Conservation (phyloP, 2,113 vertebrate genomes). For the Vidua chalybeata region DNA sequence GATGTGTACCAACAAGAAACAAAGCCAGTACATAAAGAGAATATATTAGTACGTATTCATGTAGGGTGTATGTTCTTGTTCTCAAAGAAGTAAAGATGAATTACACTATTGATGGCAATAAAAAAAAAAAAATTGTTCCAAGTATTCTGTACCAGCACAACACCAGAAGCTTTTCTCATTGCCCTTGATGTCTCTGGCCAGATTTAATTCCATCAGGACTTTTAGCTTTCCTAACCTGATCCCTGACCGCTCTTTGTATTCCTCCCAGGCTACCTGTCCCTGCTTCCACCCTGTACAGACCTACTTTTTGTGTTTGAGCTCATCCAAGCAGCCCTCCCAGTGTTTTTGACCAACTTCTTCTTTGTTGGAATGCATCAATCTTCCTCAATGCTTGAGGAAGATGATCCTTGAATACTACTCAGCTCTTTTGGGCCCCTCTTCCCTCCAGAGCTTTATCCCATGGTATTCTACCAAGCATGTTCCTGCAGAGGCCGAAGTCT, state of each 20-base stretch:
- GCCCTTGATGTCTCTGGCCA: not conserved
- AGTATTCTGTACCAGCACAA: not conserved
- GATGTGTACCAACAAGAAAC: not conserved
- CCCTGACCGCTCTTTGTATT: not conserved
- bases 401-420: not conserved
- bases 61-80: not conserved
- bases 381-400: not conserved
- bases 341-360: not conserved
- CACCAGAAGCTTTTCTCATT: not conserved
- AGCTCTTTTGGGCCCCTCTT: not conserved
- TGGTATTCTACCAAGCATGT: not conserved
- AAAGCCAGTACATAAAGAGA: not conserved
- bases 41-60: not conserved
- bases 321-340: not conserved
- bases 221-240: not conserved
- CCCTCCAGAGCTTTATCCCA: not conserved
- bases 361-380: not conserved
- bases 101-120: not conserved
- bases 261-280: not conserved
- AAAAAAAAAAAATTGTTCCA: not conserved
- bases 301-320: not conserved
- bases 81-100: not conserved
- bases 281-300: not conserved
- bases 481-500: not conserved
- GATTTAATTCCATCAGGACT: not conserved